These are phyloP conservation scores for Fulmarus glacialis DNA, from an alignment of 2,113 vertebrate genomes.

Conservation along the genomic window DNA sequence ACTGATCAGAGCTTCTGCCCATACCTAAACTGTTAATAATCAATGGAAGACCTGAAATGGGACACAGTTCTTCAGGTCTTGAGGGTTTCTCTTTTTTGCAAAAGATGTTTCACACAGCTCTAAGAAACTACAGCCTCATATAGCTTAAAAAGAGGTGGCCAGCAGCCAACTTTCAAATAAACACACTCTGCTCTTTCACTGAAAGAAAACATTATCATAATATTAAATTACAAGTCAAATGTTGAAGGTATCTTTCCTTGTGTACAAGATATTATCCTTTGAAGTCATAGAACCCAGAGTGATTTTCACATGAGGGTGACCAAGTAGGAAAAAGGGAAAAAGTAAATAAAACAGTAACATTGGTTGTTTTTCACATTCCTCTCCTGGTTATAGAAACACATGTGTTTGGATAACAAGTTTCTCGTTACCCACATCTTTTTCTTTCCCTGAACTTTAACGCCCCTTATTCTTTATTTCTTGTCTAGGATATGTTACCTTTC, in stretches of 20 bases:
- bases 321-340: background rate
- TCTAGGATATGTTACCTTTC: background rate
- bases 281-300: background rate
- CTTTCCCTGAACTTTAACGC: background rate
- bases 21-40: background rate
- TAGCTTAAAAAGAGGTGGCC: constrained; percentile 17
- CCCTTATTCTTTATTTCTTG: background rate
- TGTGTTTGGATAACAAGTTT: background rate
- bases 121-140: background rate
- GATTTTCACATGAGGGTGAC: constrained; percentile 15
- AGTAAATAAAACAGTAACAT: constrained; percentile 8
- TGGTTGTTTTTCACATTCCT: constrained; percentile 39
- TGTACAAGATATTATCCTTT: constrained; percentile 26
- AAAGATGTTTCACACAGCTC: background rate
- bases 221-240: constrained; percentile 57
- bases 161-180: constrained; percentile 55
- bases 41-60: background rate
- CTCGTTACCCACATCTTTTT: background rate
- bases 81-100: background rate
- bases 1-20: background rate
- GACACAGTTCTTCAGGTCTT: background rate
- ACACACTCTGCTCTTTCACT: constrained; percentile 28
- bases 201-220: constrained; percentile 62
- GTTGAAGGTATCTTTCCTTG: constrained; percentile 32
- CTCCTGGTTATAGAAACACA: constrained; percentile 20